Conservation (phyloP, 1,140 invertebrate species). For the Lepidurus packardi region DNA sequence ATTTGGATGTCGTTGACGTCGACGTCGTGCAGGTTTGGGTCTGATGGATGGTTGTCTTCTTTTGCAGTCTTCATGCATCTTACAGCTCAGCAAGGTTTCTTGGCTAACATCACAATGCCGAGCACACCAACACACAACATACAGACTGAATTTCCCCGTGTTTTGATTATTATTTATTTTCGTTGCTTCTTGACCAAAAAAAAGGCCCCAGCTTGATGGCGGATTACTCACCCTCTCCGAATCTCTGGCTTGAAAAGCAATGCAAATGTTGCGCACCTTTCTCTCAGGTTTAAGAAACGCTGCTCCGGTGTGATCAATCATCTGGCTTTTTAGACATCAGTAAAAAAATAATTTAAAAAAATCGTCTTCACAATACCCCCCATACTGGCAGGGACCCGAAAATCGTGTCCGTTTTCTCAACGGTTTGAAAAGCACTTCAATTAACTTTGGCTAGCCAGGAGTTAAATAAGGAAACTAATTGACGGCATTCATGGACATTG, state of each 20-base stretch:
- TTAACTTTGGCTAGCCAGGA: not conserved
- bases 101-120: not conserved
- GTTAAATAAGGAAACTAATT: not conserved
- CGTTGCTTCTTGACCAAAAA: not conserved
- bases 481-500: not conserved
- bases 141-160: not conserved
- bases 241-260: not conserved
- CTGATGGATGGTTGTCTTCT: slow-evolving; percentile 10
- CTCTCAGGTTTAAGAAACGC: not conserved
- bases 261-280: not conserved
- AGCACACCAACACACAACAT: not conserved
- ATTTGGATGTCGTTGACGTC: slow-evolving; percentile 16
- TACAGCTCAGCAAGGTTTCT: not conserved
- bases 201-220: not conserved
- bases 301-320: not conserved
- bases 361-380: too few species aligned
- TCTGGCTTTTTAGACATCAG: not conserved
- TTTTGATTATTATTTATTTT: slow-evolving; percentile 2
- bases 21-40: slow-evolving; percentile 3
- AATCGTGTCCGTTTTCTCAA: too few species aligned
- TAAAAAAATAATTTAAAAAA: too few species aligned
- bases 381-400: too few species aligned
- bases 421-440: not conserved
- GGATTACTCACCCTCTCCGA: not conserved
- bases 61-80: not conserved